These are phyloP conservation scores for Drosophila burlai DNA, from an alignment of 1,140 invertebrate genomes.

Conservation along the genomic window DNA sequence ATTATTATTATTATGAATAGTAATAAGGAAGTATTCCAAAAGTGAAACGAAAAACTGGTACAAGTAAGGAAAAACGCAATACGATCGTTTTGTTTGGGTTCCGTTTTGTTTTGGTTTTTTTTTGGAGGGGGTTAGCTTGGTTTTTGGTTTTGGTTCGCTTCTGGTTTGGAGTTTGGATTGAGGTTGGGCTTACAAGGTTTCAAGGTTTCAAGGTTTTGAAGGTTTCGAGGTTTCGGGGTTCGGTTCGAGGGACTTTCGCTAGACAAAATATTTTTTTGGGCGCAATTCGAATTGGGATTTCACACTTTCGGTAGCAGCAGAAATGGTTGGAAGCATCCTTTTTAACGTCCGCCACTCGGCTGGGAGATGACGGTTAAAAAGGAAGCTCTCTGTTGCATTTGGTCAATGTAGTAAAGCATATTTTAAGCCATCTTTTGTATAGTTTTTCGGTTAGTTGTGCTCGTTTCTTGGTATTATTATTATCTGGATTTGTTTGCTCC, in stretches of 20 bases:
- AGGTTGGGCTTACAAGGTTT: slow-evolving; percentile 5
- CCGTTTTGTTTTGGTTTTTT: not conserved
- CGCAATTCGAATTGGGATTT: slow-evolving; percentile 50
- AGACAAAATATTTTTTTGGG: slow-evolving; percentile 63
- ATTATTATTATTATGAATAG: not conserved
- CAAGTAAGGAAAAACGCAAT: slow-evolving; percentile 37
- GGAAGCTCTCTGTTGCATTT: slow-evolving; percentile 76
- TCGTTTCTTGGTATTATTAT: slow-evolving; percentile 17
- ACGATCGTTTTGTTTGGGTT: slow-evolving; percentile 40
- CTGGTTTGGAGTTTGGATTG: slow-evolving; percentile 20
- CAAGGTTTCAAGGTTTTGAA: slow-evolving; percentile 9
- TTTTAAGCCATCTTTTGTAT: slow-evolving; percentile 85
- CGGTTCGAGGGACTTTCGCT: slow-evolving; percentile 27
- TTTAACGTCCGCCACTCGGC: slow-evolving; percentile 51
- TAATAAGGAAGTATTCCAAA: slow-evolving; percentile 16
- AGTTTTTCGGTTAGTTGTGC: slow-evolving; percentile 49
- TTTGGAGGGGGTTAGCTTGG: slow-evolving; percentile 8
- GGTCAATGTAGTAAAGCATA: slow-evolving; percentile 85
- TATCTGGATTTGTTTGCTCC: slow-evolving; percentile 40
- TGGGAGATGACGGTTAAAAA: slow-evolving; percentile 56
- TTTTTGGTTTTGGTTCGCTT: slow-evolving; percentile 30
- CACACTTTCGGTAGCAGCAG: slow-evolving; percentile 61
- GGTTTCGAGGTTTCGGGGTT: not conserved
- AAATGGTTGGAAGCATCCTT: slow-evolving; percentile 61
- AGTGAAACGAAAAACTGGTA: slow-evolving; percentile 40